A percentile compares a stretch with the other conserved stretches of the same genome.
These are phyloP conservation scores for Peromyscus nudipes DNA, from an alignment of 2,797 vertebrate genomes.

Conservation along the genomic window DNA sequence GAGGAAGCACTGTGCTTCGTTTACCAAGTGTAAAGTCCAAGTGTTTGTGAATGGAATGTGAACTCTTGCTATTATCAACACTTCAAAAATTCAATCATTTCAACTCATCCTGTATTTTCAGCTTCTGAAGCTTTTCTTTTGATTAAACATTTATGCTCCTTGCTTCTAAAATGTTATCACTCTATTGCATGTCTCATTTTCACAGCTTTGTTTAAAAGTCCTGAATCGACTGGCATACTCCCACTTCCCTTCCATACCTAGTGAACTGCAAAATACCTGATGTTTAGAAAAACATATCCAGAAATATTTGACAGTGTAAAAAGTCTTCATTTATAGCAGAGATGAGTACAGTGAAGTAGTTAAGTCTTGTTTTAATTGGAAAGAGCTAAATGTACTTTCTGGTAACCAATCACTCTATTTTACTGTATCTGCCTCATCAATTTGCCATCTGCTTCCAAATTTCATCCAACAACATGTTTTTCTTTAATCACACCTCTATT, in stretches of 20 bases:
- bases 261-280: not conserved
- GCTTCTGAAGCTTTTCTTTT: conserved; percentile 36
- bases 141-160: conserved; percentile 66
- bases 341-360: conserved; percentile 31
- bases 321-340: not conserved
- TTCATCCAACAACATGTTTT: conserved; percentile 81
- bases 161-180: conserved; percentile 29
- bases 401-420: conserved; percentile 70
- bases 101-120: not conserved
- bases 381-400: conserved; percentile 74
- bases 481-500: conserved; percentile 77
- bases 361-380: conserved; percentile 66
- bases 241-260: conserved; percentile 39
- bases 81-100: conserved; percentile 31
- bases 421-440: conserved; percentile 77
- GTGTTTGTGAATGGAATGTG: not conserved
- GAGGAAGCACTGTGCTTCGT: not conserved
- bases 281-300: conserved; percentile 24
- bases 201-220: conserved; percentile 66
- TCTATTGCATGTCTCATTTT: conserved; percentile 56
- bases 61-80: not conserved
- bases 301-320: conserved; percentile 1
- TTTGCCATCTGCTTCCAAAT: conserved; percentile 82
- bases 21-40: conserved; percentile 29
- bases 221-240: not conserved